phyloP scores from a whole-genome alignment of 2,888 invertebrate genomes.

The Loripinus fragilis region DNA sequence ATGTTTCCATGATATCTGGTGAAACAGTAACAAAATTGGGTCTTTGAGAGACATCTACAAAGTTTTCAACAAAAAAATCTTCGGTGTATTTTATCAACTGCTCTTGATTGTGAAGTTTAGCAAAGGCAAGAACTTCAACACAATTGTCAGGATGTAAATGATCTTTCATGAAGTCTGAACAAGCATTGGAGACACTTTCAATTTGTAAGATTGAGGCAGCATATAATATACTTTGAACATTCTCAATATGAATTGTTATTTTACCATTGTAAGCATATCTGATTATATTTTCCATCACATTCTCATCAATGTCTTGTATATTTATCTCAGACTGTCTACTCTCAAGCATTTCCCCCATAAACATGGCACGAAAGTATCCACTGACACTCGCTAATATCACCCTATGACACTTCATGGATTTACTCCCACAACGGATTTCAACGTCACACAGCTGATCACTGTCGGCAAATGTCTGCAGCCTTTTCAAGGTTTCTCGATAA shows the following conservation, averaged over 20 bases:
- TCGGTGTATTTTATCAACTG: slow-evolving; percentile 80
- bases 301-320: slow-evolving; percentile 82
- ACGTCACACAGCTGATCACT: slow-evolving; percentile 82
- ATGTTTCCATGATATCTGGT: slow-evolving; percentile 72
- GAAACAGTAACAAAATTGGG: slow-evolving; percentile 80
- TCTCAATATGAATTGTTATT: slow-evolving; percentile 82
- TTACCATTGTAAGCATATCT: slow-evolving; percentile 84
- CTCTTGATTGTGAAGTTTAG: slow-evolving; percentile 83
- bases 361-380: slow-evolving; percentile 84
- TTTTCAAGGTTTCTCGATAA: slow-evolving; percentile 67
- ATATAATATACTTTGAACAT: slow-evolving; percentile 84
- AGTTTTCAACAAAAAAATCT: slow-evolving; percentile 80
- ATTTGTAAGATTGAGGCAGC: slow-evolving; percentile 84
- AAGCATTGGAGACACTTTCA: slow-evolving; percentile 83
- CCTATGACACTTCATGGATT: slow-evolving; percentile 82
- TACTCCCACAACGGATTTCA: slow-evolving; percentile 74
- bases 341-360: slow-evolving; percentile 83
- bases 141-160: slow-evolving; percentile 84
- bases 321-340: slow-evolving; percentile 74
- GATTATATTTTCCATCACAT: slow-evolving; percentile 81
- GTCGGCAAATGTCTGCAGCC: slow-evolving; percentile 75
- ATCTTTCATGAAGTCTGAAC: slow-evolving; percentile 84
- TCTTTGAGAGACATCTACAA: slow-evolving; percentile 76
- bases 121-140: slow-evolving; percentile 83
- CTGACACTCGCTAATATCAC: slow-evolving; percentile 84